Evolutionary conservation across 2,888 invertebrate genomes (phyloP).

Genomic region (Nasonovia ribisnigri): DNA sequence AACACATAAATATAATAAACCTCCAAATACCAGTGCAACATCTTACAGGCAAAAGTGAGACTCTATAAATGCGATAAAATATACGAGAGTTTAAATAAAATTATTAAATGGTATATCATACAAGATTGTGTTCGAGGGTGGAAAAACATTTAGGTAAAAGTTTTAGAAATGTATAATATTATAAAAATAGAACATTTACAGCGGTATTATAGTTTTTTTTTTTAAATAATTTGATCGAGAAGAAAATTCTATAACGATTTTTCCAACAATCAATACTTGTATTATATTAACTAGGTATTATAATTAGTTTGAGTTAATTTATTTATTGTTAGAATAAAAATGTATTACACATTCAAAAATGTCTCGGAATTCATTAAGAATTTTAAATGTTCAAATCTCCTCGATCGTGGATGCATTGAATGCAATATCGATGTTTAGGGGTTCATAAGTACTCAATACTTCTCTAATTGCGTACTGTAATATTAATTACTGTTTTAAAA

Average conservation of each 20-base stretch:
- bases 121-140: neutral
- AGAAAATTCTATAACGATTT: neutral
- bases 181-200: neutral
- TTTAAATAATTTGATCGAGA: neutral
- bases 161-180: neutral
- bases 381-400: neutral
- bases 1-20: neutral
- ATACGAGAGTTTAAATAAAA: neutral
- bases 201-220: neutral
- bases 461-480: no score
- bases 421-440: no score
- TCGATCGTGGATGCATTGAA: no score
- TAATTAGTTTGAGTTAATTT: neutral
- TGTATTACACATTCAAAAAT: neutral
- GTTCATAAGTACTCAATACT: no score
- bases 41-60: neutral
- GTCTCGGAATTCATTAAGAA: neutral
- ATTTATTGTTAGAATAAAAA: neutral
- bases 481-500: no score
- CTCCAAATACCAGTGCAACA: neutral
- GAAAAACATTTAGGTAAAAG: neutral
- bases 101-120: neutral
- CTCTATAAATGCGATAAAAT: neutral
- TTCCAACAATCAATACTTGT: neutral
- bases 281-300: neutral